Evolutionary conservation across 2,797 vertebrate genomes (phyloP), one percentile per base, ranked within the genome.

Genomic region (Myioborus melanocephalus): DNA sequence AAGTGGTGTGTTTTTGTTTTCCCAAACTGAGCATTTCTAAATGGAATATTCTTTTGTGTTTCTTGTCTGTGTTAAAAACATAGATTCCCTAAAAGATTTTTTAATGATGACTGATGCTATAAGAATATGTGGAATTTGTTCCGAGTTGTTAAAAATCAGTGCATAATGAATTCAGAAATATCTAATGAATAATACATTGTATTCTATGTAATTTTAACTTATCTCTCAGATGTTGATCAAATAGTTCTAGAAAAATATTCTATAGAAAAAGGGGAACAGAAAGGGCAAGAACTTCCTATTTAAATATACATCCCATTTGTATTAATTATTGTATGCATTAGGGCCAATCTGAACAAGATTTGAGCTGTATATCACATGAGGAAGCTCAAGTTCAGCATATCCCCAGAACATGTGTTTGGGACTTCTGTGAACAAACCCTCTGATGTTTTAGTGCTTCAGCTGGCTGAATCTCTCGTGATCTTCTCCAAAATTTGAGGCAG

Each of bases 111-210:
- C 41, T 90, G 70, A 77, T 89, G 32, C 28, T 72, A 65, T 35
- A 86, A 77, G 56, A 85, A 52, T 87, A 73, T 49, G 11, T 52
- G 32, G 49, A 63, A 77, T 82, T 81, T 91, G 20, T 79, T 93
- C 61, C 56, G 47, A 85, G 37, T 49, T 91, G 39, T 75, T 87
- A 94, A 90, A 94, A 94, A 72, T 72, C 39, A 52, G 18, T 83
- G 32, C 26, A 39, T 60, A 87, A 93, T 86, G 35, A 81, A 88
- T 88, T 77, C 65, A 83, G 50, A 91, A 94, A 50, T 80, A 87
- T 73, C 32, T 70, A 57, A 93, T 83, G 20, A 90, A 87, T 83
- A 77, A 80, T 66, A 16, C 13, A 59, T 81, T 70, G 10, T 39
- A 39, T 53, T 76, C 32, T n/a, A 19, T 34, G 23, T 24, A 34